Conservation (phyloP, 1,140 invertebrate genomes). For the Drosophila arizonae region DNA sequence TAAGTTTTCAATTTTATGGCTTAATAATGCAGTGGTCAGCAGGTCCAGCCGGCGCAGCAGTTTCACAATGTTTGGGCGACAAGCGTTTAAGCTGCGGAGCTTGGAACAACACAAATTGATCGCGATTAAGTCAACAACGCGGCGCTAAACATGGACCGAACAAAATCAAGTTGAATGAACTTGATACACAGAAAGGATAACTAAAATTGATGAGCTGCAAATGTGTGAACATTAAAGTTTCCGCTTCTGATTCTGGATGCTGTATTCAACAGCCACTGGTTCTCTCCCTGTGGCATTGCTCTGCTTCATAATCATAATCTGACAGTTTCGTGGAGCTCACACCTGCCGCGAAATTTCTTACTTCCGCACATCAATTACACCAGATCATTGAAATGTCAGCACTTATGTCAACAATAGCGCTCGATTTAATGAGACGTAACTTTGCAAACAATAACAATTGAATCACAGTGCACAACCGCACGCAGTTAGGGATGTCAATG, state of each 20-base stretch:
- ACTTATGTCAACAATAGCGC: conserved; percentile 18
- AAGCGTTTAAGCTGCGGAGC: conserved; percentile 63
- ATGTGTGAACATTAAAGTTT: conserved; percentile 79
- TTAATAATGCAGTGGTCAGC: conserved; percentile 69
- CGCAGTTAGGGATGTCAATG: conserved; percentile 26
- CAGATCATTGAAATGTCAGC: conserved; percentile 51
- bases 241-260: conserved; percentile 47
- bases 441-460: conserved; percentile 54
- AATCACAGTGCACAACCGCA: conserved; percentile 22
- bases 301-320: conserved; percentile 40
- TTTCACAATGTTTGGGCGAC: conserved; percentile 61
- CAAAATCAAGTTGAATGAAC: conserved; percentile 62
- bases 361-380: conserved; percentile 55
- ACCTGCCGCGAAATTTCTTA: conserved; percentile 63
- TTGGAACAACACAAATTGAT: conserved; percentile 63
- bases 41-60: conserved; percentile 18
- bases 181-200: conserved; percentile 55
- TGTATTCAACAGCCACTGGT: neutral
- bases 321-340: conserved; percentile 25
- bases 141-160: conserved; percentile 60
- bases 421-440: conserved; percentile 72
- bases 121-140: conserved; percentile 71
- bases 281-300: neutral
- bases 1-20: conserved; percentile 81
- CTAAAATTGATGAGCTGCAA: conserved; percentile 74